phyloP scores from a whole-genome alignment of 2,113 vertebrate species.

The Micronycteris hirsuta region DNA sequence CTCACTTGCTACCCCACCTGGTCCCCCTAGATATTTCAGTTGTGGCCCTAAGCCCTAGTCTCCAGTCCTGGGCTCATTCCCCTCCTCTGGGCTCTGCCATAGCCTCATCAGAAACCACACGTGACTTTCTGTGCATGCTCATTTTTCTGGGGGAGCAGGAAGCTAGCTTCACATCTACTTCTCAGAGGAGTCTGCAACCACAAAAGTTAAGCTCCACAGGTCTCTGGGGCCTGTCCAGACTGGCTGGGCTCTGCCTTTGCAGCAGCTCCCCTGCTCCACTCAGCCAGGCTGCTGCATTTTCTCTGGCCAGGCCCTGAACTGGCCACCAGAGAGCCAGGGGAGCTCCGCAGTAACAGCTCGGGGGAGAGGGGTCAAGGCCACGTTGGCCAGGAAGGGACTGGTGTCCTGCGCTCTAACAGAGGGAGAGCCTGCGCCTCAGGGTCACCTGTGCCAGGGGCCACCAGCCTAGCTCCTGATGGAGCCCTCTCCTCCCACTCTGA shows the following conservation, averaged over 20 bases:
- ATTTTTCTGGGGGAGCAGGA: background rate
- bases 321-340: background rate
- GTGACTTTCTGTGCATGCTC: background rate
- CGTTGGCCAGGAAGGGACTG: background rate
- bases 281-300: background rate
- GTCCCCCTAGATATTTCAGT: background rate
- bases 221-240: background rate
- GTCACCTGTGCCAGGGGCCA: background rate
- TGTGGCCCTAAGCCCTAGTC: background rate
- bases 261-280: no score
- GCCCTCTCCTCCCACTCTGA: background rate
- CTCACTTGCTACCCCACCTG: background rate
- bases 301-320: background rate
- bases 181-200: background rate
- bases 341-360: accelerated
- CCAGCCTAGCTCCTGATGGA: background rate
- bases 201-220: background rate
- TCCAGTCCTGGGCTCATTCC: background rate
- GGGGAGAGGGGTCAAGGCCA: background rate
- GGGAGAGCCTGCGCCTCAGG: no score
- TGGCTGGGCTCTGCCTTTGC: background rate
- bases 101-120: background rate
- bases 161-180: background rate
- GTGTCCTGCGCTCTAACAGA: no score
- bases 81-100: background rate